Percentiles rank a stretch among this genome's conserved stretches.
phyloP scores from a whole-genome alignment of 2,888 invertebrate genomes.

The Ornithoptera alexandrae region DNA sequence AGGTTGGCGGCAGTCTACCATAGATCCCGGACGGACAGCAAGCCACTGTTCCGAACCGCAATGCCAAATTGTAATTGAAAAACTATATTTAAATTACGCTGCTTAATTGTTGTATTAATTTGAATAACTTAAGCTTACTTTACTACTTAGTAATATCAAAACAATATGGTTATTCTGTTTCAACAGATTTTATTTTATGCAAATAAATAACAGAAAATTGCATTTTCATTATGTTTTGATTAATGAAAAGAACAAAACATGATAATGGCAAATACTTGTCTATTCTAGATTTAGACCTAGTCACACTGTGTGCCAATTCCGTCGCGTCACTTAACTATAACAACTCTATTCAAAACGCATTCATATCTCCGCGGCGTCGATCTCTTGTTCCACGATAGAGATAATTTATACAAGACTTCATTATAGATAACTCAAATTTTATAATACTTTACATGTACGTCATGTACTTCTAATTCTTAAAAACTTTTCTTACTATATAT shows the following conservation, averaged over 20 bases:
- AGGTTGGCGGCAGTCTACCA: slow-evolving; percentile 42
- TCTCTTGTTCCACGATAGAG: slow-evolving; percentile 12
- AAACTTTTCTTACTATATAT: too few relatives aligned
- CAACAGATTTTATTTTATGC: background rate
- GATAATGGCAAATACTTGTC: background rate
- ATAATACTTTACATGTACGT: too few relatives aligned
- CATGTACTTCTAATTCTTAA: too few relatives aligned
- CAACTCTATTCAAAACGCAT: slow-evolving; percentile 23
- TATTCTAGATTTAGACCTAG: background rate
- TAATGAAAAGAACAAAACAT: background rate
- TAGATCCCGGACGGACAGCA: slow-evolving; percentile 47
- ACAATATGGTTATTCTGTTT: too few relatives aligned
- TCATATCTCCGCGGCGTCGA: slow-evolving; percentile 8
- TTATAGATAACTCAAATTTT: slow-evolving; percentile 19
- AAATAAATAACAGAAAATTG: background rate
- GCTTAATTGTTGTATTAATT: background rate
- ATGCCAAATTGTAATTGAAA: slow-evolving; percentile 31
- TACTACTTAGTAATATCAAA: background rate
- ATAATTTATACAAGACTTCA: slow-evolving; percentile 26
- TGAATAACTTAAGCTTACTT: background rate
- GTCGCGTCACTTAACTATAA: slow-evolving; percentile 11
- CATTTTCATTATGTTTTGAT: background rate
- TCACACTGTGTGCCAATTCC: slow-evolving; percentile 14
- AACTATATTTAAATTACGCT: background rate
- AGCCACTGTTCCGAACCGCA: slow-evolving; percentile 27